Evolutionary conservation across 2,888 invertebrate species (phyloP).

Genomic region (Agapostemon virescens): DNA sequence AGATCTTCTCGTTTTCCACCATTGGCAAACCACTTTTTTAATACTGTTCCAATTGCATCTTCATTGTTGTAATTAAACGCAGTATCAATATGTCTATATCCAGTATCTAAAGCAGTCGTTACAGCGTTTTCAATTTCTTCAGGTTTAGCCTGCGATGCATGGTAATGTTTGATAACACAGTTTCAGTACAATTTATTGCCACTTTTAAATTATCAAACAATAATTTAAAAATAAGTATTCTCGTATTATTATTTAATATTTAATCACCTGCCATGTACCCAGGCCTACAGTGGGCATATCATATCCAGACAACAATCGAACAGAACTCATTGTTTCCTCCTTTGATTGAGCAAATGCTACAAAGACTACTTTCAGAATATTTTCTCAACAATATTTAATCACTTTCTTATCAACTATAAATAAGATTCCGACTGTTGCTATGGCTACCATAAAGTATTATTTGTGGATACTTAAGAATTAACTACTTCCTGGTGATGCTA

Average conservation of each 20-base stretch:
- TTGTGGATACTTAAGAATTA: slow-evolving; percentile 29
- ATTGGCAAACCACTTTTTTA: slow-evolving; percentile 85
- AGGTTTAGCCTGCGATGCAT: slow-evolving; percentile 82
- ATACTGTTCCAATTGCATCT: slow-evolving; percentile 86
- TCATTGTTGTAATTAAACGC: slow-evolving; percentile 91
- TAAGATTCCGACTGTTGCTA: background rate
- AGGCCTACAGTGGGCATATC: slow-evolving; percentile 87
- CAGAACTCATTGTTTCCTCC: slow-evolving; percentile 64
- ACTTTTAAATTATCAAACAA: background rate
- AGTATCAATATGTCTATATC: slow-evolving; percentile 90
- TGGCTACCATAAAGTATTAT: slow-evolving; percentile 33
- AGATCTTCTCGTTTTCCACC: slow-evolving; percentile 87
- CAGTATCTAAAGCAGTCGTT: slow-evolving; percentile 85
- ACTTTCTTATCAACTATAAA: slow-evolving; percentile 14
- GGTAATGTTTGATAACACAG: background rate
- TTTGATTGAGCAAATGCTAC: slow-evolving; percentile 21
- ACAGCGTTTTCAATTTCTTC: slow-evolving; percentile 85
- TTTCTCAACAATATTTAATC: slow-evolving; percentile 22
- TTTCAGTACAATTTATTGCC: background rate
- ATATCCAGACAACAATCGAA: slow-evolving; percentile 79
- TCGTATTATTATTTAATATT: slow-evolving; percentile 18
- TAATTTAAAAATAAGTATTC: background rate
- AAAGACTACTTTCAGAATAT: slow-evolving; percentile 18
- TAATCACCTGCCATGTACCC: slow-evolving; percentile 87
- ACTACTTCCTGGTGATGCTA: slow-evolving; percentile 31